Base-by-base conservation (phyloP, 2,888 invertebrate genomes). In the Leptopilina syphax region DNA sequence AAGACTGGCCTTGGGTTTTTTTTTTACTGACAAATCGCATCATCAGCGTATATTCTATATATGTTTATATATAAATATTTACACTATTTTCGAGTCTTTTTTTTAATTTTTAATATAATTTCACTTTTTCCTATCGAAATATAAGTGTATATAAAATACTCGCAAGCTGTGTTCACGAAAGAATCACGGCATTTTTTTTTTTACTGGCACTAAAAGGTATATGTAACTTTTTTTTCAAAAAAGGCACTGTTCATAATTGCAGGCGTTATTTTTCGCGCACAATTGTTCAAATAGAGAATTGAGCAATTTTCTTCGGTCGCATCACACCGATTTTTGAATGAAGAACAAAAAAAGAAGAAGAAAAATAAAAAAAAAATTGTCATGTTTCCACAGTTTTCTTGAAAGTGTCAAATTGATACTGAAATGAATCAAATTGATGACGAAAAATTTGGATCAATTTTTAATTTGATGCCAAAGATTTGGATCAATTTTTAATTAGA, bases 211-310 rank as follows among this genome's bases (percentile, higher is more conserved):
- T 79, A 78, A 34, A 2, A 77, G 76, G 63, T 27, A 73, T 67
- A 65, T 79, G 80, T 50, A 50, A 10, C 50, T 50, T 47, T 47
- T 47, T 78, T 34, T 34, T 34, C 34, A 34, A 65, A 66, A 18
- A 82, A 84, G 84, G 85, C 83, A 83, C 82, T 82, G 84, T 79
- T 82, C 77, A 70, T 57, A 80, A 86, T 54, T 73, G 57, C 34
- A 73, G 73, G 57, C 73, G 57, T 34, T 73, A 73, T 73, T 57
- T 73, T 73, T 2, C 57, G n/a, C 85, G 85, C 85, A 86, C 81
- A 77, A 86, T 79, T 78, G 81, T 85, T 66, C 44, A 44, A 34
- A 34, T 34, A 34, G 34, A 34, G 34, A 34, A 34, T 34, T 34
- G 34, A 34, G 34, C 34, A 34, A 34, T 34, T 34, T 34, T 34